Percentiles rank a stretch among this genome's conserved stretches.
phyloP scores from a whole-genome alignment of 2,797 vertebrate genomes.

The Mormyrus hasselquistii region DNA sequence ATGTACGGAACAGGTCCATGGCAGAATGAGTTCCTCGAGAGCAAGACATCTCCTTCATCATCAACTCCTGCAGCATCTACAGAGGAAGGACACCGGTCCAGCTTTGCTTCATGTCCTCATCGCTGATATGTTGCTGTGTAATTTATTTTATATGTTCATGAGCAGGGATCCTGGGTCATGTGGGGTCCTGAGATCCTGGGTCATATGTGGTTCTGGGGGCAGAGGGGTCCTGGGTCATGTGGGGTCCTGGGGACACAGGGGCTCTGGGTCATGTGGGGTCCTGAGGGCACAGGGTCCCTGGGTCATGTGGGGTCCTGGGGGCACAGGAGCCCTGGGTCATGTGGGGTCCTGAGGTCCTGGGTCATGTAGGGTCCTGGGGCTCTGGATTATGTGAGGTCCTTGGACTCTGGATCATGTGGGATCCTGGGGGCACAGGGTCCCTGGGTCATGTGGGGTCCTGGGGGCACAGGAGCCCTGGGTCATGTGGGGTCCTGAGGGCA shows the following conservation, averaged over 20 bases:
- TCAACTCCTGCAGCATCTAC: slow-evolving; percentile 66
- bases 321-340: neutral
- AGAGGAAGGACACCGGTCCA: neutral
- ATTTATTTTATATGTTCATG: neutral
- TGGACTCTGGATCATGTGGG: too few species aligned
- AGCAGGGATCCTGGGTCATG: neutral
- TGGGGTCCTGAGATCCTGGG: neutral
- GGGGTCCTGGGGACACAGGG: neutral
- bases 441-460: neutral
- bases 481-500: too few species aligned
- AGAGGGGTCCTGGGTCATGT: neutral
- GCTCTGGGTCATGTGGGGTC: too few species aligned
- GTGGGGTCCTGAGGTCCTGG: neutral
- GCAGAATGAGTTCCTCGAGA: slow-evolving; percentile 48
- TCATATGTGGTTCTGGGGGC: neutral
- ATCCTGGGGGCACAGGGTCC: neutral
- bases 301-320: neutral
- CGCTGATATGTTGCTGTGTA: neutral
- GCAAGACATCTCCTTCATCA: slow-evolving; percentile 68
- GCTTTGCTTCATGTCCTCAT: neutral
- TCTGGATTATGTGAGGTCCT: neutral
- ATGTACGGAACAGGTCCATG: slow-evolving; percentile 70
- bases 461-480: too few species aligned
- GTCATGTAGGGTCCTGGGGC: too few species aligned
- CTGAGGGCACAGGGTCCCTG: neutral